Evolutionary conservation across 2,113 vertebrate genomes (phyloP), one percentile per base, ranked within the genome.

Genomic region (Lophius piscatorius): DNA sequence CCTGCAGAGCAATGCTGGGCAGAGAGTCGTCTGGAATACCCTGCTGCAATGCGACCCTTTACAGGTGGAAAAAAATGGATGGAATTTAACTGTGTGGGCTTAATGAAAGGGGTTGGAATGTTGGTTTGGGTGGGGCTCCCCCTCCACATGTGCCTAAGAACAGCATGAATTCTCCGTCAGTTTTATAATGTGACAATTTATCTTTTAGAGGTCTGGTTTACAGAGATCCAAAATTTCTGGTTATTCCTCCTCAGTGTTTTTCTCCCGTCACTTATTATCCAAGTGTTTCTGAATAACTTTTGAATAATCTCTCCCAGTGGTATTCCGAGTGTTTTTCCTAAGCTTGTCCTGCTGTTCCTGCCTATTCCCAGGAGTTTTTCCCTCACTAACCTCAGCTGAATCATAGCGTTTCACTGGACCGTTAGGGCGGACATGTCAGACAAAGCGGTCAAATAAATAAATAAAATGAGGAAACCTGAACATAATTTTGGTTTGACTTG

Each of bases 361-460:
- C 52, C 63, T 70, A 72, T 71, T 76, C 72, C 73, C 65, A 16
- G 1, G 66, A 23, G 72, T 28, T 42, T 78, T 61, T 44, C 31
- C 55, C 36, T 60, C 76, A 34, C 72, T 65, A 61, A 78, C 82
- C 78, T 82, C 54, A 74, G 48, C 63, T 60, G 78, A 81, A 72
- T 50, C 14, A 16, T 42, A 22, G 9, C 16, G 16, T 73, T 69
- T 57, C 49, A 28, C 35, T 73, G 34, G 10, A 62, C 70, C 50
- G 62, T 20, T 50, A 17, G 23, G 71, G 51, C 59, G 64, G 74
- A 82, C 76, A 51, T 78, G 81, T 84, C 55, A 35, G 58, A 82
- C 71, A 60, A 65, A 38, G 75, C 54, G 82, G 77, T 88, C 81
- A 84, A 70, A 68, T 69, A 81, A 70, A 68, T 69, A 81, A 83